Evolutionary conservation across 2,113 vertebrate genomes (phyloP), one percentile per base, ranked within the genome.

Genomic region (Mystacornis crossleyi): DNA sequence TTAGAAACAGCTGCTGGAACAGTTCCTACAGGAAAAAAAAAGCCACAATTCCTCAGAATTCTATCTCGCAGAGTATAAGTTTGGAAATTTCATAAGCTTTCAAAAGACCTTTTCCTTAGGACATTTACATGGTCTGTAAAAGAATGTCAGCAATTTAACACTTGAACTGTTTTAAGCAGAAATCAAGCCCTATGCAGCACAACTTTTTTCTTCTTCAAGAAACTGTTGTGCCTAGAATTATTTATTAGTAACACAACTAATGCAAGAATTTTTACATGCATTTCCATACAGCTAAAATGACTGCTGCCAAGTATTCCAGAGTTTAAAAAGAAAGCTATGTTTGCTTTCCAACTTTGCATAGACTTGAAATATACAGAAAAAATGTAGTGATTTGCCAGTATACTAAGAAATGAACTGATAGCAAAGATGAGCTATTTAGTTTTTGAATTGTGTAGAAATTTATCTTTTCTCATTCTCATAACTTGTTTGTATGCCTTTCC

Each of bases 1-100:
- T 94, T 61, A 96, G 94, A 95, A 97, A 97, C 89, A 97, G 96
- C 96, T 97, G 96, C 95, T 98, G 97, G 97, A 98, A 96, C 34
- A 38, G 71, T 79, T 97, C 96, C 96, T 93, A 89, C 72, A 58
- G 15, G 2, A 38, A 77, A 80, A 92, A 61, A 88, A 88, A 93
- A 81, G 25, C 88, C 92, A 94, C 90, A 95, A 88, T 84, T 96
- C 86, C 75, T 94, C 81, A 94, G 91, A 94, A 93, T 97, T 97
- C 92, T 96, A 88, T 97, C 94, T 95, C 62, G 29, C 77, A 90
- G 86, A 86, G 91, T 90, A 12, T 94, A 95, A 94, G 84, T 96
- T 96, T 88, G 94, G 91, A 96, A 97, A 97, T 97, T 88, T 97
- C 93, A 80, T 89, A 95, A 97, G 94, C 74, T 94, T 97, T 93